Base-by-base conservation (phyloP, 2,888 invertebrate genomes). In the Sesia apiformis region DNA sequence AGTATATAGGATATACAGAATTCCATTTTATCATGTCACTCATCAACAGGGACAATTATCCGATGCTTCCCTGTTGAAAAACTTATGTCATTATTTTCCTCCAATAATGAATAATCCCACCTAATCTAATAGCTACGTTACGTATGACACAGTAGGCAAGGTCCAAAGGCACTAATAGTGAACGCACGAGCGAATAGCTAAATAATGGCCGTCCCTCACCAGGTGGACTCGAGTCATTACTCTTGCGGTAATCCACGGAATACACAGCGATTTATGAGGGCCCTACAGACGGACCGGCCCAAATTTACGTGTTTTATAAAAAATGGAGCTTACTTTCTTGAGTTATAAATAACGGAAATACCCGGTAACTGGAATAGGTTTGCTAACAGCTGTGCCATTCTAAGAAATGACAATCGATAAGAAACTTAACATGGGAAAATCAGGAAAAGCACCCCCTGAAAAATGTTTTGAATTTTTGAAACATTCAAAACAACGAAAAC, bases 201-300 rank as follows among this genome's bases (percentile, higher is more conserved):
- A 82, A 79, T 83, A 83, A 86, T 84, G 71, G 78, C 67, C 73
- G 74, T 75, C 81, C 82, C 81, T 81, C 78, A 78, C 81, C 88
- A 88, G 88, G 88, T 89, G 87, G 86, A 88, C 85, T 79, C 66
- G 65, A 81, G 84, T 83, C 89, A 87, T 89, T 86, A 88, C 82
- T 88, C 89, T 86, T 81, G 74, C 70, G 72, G 88, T 89, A 89
- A 89, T 88, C 89, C 89, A 72, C 66, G 72, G 82, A 85, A 86
- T 87, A 86, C 85, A 82, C 78, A 74, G 76, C 79, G 86, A 88
- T 88, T 88, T 88, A 89, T 82, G 64, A 63, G 67, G 70, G 69
- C 72, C 78, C 80, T 72, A 66, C 74, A 84, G 81, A 82, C 82
- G 80, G 83, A 84, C 84, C 81, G 76, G 78, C 70, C 78, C 70